Evolutionary conservation across 2,888 invertebrate species (phyloP), one percentile per base, ranked within the genome.

Genomic region (Tribolium freemani): DNA sequence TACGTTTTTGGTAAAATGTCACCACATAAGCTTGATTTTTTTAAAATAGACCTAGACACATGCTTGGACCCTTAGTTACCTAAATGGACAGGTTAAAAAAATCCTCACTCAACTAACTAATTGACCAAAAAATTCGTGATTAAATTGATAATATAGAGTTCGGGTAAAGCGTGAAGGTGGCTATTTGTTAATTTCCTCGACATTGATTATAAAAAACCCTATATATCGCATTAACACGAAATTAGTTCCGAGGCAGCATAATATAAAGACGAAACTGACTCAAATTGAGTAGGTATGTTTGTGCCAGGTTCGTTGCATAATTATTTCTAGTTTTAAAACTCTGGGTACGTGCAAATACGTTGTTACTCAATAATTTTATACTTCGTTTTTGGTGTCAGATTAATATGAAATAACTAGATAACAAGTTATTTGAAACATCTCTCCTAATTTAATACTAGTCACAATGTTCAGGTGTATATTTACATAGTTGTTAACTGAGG

Each of bases 41-140:
- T 26, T 26, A 46, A 46, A 46, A 46, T 46, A 10, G 46, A 10
- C 10, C 10, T 46, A 77, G 68, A 77, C 76, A 78, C 72, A 76
- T 71, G 76, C 60, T 77, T 77, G 79, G 79, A 79, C 79, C 79
- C 79, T 77, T 76, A 76, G 78, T 78, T 78, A 69, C 75, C 67
- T 73, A 76, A 77, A 72, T 70, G 75, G 69, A 73, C 71, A 69
- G 58, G 69, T 72, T 60, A 66, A 38, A 38, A 38, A 38, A 38
- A 38, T 6, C 9, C 26, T 26, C 3, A 38, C 8, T 38, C 38
- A 38, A 38, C 6, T 9, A n/a, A 38, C 46, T 45, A 16, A 21
- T 54, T 38, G 26, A 26, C 26, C 26, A 26, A 26, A 26, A 26
- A 26, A 26, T 11, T 30, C 57, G 13, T 31, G 30, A 38, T 31